Conservation (phyloP, 2,113 vertebrate species). For the Ellobius talpinus region DNA sequence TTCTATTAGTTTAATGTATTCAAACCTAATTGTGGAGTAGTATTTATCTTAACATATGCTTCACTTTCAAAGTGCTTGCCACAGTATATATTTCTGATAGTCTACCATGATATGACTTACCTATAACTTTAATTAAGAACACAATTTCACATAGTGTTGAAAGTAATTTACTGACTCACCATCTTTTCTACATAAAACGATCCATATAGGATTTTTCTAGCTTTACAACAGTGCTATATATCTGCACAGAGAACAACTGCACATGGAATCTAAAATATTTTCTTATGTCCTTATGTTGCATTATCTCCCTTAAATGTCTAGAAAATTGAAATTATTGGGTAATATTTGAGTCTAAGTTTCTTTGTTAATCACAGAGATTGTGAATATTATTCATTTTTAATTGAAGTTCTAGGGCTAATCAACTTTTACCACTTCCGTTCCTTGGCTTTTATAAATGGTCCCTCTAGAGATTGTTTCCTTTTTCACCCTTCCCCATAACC, state of each 20-base stretch:
- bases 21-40: neutral
- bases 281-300: neutral
- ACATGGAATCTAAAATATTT: neutral
- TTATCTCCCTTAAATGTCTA: neutral
- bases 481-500: neutral
- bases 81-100: neutral
- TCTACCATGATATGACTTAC: neutral
- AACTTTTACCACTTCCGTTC: constrained; percentile 26
- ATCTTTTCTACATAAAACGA: constrained; percentile 32
- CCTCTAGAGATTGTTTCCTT: neutral
- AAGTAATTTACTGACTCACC: neutral
- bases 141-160: neutral
- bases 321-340: neutral
- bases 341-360: neutral
- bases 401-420: constrained; percentile 42
- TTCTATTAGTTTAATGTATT: neutral
- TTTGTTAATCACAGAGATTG: neutral
- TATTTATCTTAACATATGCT: neutral
- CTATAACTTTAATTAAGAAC: neutral
- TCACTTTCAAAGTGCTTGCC: neutral
- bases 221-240: neutral
- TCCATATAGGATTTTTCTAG: neutral
- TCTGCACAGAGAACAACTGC: neutral
- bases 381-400: constrained; percentile 25
- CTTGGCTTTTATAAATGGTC: constrained; percentile 16